A percentile compares a stretch with the other conserved stretches of the same genome.
Conservation (phyloP, 1,140 invertebrate species). For the Drosophila sulfurigaster region DNA sequence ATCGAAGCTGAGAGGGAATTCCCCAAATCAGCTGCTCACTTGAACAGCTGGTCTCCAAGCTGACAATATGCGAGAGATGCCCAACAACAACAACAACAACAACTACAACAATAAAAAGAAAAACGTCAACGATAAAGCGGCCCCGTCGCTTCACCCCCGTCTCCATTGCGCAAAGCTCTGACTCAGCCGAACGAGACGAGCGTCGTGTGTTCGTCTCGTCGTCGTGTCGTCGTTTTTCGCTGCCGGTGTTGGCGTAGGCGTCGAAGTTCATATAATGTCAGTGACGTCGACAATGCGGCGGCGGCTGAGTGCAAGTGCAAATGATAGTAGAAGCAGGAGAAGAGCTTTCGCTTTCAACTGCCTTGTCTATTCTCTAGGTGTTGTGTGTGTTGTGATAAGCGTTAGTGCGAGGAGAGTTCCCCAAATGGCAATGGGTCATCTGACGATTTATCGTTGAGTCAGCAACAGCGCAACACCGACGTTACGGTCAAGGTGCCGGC, state of each 20-base stretch:
- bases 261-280: background rate
- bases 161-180: background rate
- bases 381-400: constrained; percentile 1
- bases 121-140: constrained; percentile 14
- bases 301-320: constrained; percentile 1
- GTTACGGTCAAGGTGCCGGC: constrained; percentile 16
- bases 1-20: constrained; percentile 34
- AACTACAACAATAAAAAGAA: no score
- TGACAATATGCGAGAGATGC: constrained; percentile 12
- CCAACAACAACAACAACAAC: background rate
- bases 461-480: background rate
- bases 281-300: background rate
- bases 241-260: background rate
- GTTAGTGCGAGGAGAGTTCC: background rate
- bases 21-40: constrained; percentile 38
- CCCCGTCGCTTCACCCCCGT: background rate
- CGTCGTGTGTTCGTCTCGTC: no score
- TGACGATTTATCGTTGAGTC: constrained; percentile 23
- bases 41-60: constrained; percentile 34
- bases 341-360: constrained; percentile 14
- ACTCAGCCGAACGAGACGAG: constrained; percentile 2
- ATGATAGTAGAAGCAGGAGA: background rate
- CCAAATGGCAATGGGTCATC: constrained; percentile 15
- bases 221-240: no score
- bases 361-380: background rate